A percentile compares a stretch with the other conserved stretches of the same genome.
Evolutionary conservation across 2,797 vertebrate genomes (phyloP).

Genomic region (Fistularia tabacaria): DNA sequence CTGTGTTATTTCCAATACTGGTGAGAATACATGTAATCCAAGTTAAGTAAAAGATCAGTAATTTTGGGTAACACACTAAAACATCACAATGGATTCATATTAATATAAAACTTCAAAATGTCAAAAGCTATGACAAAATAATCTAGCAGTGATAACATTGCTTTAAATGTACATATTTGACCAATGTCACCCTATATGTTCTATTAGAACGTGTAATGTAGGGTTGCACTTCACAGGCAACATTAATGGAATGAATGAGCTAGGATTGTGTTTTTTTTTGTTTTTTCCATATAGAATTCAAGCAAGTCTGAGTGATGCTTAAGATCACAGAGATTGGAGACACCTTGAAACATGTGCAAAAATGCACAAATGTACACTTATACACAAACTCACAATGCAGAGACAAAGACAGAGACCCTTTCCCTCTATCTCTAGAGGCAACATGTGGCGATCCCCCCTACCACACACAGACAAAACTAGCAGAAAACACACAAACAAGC

Average conservation of each 20-base stretch:
- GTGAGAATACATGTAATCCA: too few species aligned
- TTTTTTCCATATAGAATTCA: neutral
- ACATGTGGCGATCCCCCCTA: conserved; percentile 15
- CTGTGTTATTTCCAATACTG: too few species aligned
- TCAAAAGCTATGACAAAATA: too few species aligned
- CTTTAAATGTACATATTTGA: too few species aligned
- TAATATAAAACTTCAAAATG: too few species aligned
- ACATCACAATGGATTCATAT: too few species aligned
- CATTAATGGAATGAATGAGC: too few species aligned
- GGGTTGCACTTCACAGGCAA: neutral
- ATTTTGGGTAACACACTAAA: too few species aligned
- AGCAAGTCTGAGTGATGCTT: conserved; percentile 1
- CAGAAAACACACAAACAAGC: conserved; percentile 19
- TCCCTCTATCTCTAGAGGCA: conserved; percentile 17
- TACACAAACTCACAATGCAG: conserved; percentile 8
- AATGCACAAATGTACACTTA: conserved; percentile 4
- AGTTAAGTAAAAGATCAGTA: too few species aligned
- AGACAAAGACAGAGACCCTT: conserved; percentile 13
- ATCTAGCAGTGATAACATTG: too few species aligned
- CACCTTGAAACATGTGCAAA: conserved; percentile 11
- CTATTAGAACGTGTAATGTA: neutral
- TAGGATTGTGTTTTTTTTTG: too few species aligned
- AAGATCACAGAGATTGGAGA: conserved; percentile 15
- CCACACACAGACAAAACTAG: conserved; percentile 21
- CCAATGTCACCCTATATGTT: neutral